Evolutionary conservation across 2,113 vertebrate species (phyloP).

Genomic region (Candoia aspera): DNA sequence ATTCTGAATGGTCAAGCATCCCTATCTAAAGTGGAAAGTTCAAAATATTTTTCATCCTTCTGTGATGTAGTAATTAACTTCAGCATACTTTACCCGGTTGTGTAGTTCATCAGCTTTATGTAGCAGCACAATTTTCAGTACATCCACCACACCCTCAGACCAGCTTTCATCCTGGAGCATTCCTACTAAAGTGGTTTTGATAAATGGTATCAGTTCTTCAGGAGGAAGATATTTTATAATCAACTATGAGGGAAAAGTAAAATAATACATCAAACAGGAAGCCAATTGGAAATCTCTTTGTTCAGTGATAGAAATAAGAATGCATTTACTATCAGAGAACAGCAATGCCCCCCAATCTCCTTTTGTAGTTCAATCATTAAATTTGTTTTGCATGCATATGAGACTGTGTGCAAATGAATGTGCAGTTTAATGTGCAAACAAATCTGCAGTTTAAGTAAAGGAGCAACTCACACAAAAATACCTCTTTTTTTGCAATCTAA

Average conservation of each 20-base stretch:
- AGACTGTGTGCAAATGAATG: not conserved
- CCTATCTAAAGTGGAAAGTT: not conserved
- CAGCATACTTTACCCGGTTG: not conserved
- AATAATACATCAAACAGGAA: not conserved
- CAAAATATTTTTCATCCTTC: not conserved
- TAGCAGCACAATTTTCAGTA: not conserved
- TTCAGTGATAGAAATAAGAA: too few species aligned
- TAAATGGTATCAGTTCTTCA: not conserved
- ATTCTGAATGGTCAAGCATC: not conserved
- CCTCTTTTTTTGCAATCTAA: too few species aligned
- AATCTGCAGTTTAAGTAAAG: too few species aligned
- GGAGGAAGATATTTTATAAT: not conserved
- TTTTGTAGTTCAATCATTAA: too few species aligned
- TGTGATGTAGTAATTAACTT: not conserved
- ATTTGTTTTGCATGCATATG: not conserved
- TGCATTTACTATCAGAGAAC: not conserved
- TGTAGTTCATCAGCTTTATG: not conserved
- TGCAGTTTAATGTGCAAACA: too few species aligned
- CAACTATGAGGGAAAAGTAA: not conserved
- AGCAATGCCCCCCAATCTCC: not conserved
- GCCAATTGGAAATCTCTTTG: too few species aligned
- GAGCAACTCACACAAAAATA: too few species aligned
- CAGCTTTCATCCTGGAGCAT: not conserved
- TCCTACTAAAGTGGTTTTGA: not conserved
- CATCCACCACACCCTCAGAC: not conserved